Evolutionary conservation across 1,140 invertebrate genomes (phyloP), one percentile per base, ranked within the genome.

Genomic region (Drosophila micromelanica): DNA sequence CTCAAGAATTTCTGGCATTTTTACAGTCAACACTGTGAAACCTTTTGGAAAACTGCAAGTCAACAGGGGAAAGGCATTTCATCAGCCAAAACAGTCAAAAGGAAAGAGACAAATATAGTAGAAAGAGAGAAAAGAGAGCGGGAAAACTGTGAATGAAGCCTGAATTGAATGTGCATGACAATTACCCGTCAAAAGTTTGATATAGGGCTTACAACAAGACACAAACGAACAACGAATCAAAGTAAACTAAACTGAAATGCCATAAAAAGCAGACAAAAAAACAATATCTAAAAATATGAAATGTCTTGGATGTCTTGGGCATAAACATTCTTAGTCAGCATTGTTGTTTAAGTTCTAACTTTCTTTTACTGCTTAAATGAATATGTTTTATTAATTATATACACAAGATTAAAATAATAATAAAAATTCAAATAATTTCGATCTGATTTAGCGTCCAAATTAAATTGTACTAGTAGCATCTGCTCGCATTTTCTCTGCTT

Each of bases 111-210:
- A 55, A 55, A 12, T 27, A 13, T 35, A 49, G 55, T 37, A 57
- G 57, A 45, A 38, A 45, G 27, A 17, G 27, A 20, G 46, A 59
- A 1, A 9, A 5, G 6, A 27, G 43, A 27, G 17, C n/a, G 48
- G 3, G 32, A 2, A 46, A 48, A 37, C 35, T 27, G 23, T 32
- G 51, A 63, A 64, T 63, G 42, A 55, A 45, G 60, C 40, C 72
- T 68, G 65, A 79, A 82, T 74, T 85, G 64, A 74, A 59, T 64
- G 71, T 78, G 74, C 69, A 84, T 77, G 81, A 85, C 81, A 85
- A 85, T 85, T 85, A 69, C 78, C 59, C 78, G 70, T 85, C 81
- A 85, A 75, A 87, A 71, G 82, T 81, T 84, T 85, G 81, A 85
- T 80, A 52, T 86, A 71, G 81, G 73, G 51, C 57, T 73, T 60